These are phyloP conservation scores for Drosophila cognata DNA, from an alignment of 2,888 invertebrate genomes.

Conservation along the genomic window DNA sequence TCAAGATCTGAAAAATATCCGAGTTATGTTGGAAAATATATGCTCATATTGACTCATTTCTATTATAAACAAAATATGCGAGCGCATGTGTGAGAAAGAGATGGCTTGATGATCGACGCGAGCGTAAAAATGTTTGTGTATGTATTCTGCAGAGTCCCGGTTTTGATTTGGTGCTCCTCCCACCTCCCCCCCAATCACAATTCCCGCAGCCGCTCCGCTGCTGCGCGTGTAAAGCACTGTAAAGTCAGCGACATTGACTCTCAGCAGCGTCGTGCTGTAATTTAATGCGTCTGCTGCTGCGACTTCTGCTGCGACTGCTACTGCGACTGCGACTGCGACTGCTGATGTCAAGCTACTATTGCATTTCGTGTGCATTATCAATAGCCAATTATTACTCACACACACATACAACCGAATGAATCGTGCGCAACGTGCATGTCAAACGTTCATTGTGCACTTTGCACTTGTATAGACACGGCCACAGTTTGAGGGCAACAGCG, in stretches of 20 bases:
- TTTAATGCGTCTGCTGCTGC: constrained; percentile 17
- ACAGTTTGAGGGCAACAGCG: constrained; percentile 26
- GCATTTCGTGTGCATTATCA: constrained; percentile 42
- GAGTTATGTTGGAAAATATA: not conserved
- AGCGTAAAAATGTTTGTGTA: too few relatives aligned
- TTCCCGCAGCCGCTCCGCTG: not conserved
- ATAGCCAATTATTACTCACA: constrained; percentile 32
- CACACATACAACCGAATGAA: not conserved
- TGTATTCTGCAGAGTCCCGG: not conserved
- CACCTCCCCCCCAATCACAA: not conserved
- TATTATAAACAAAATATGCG: not conserved
- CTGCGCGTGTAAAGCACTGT: constrained; percentile 18
- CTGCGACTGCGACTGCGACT: not conserved
- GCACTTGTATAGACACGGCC: constrained; percentile 30
- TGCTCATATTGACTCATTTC: not conserved
- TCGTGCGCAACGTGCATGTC: constrained; percentile 22
- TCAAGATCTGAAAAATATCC: not conserved
- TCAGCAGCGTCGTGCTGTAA: constrained; percentile 36
- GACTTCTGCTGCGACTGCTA: constrained; percentile 3
- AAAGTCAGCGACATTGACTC: constrained; percentile 51
- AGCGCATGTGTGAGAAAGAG: not conserved
- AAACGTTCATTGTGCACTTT: constrained; percentile 35
- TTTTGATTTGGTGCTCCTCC: not conserved
- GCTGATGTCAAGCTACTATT: constrained; percentile 15
- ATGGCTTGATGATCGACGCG: not conserved